Percentiles rank a stretch among this genome's conserved stretches.
phyloP scores from a whole-genome alignment of 2,888 invertebrate genomes.

The Lasioglossum calceatum region DNA sequence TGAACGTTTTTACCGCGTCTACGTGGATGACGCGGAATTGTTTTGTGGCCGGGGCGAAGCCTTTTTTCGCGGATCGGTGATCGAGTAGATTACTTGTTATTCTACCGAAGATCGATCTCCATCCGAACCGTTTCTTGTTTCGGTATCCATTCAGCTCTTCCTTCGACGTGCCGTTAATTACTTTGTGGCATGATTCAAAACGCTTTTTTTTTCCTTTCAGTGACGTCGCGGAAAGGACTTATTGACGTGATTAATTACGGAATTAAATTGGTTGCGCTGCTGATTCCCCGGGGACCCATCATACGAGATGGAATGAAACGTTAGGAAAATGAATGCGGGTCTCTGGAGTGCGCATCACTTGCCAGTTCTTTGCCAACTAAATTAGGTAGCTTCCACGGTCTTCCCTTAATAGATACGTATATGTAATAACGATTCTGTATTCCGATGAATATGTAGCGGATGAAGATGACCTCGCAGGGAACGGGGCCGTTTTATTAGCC shows the following conservation, averaged over 20 bases:
- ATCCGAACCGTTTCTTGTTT: slow-evolving; percentile 1
- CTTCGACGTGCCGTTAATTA: neutral
- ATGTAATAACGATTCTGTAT: neutral
- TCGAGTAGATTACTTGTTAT: slow-evolving; percentile 20
- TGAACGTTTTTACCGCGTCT: neutral
- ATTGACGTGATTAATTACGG: slow-evolving; percentile 2
- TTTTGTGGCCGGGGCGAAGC: neutral
- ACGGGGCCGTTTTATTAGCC: neutral
- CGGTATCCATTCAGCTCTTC: neutral
- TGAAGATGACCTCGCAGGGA: neutral
- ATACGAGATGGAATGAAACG: neutral
- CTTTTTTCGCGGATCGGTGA: slow-evolving; percentile 9
- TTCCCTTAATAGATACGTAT: neutral
- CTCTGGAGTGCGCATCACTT: neutral
- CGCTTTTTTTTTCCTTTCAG: neutral
- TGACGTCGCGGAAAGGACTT: neutral
- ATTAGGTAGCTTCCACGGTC: neutral
- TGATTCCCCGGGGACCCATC: neutral
- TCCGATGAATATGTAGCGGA: neutral
- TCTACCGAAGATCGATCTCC: slow-evolving; percentile 4
- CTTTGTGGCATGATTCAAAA: neutral
- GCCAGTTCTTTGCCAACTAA: neutral
- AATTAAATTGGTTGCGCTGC: neutral
- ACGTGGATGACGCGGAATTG: neutral
- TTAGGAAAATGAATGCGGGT: neutral